A percentile compares a stretch with the other conserved stretches of the same genome.
These are phyloP conservation scores for Drosophila mojavensis DNA, from an alignment of 1,140 invertebrate genomes.

Conservation along the genomic window DNA sequence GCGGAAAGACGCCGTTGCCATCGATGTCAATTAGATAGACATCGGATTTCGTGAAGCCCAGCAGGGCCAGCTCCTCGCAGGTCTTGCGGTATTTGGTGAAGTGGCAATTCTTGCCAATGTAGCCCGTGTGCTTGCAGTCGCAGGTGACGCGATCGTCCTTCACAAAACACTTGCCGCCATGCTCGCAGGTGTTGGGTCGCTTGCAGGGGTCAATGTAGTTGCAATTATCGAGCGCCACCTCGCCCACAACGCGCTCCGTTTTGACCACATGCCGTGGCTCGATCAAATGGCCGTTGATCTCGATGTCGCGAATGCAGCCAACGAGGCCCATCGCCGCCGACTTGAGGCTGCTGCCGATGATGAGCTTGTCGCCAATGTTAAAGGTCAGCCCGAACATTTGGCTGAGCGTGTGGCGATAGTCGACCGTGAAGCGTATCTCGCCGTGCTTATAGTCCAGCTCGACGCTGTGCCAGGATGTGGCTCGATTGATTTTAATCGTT, in stretches of 20 bases:
- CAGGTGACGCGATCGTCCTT: conserved; percentile 94
- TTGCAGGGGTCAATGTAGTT: conserved; percentile 95
- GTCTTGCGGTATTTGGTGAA: conserved; percentile 95
- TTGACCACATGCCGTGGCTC: conserved; percentile 91
- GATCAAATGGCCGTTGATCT: conserved; percentile 90
- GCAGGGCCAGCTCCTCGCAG: conserved; percentile 94
- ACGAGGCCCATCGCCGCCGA: conserved; percentile 90
- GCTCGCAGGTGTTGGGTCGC: conserved; percentile 94
- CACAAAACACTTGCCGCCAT: conserved; percentile 94
- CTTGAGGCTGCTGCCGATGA: conserved; percentile 90
- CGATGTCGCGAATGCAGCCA: conserved; percentile 95
- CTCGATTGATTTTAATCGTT: conserved; percentile 91
- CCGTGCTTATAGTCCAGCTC: conserved; percentile 91
- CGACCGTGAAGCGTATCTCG: conserved; percentile 89
- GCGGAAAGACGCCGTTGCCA: conserved; percentile 95
- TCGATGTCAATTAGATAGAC: conserved; percentile 97
- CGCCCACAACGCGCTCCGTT: conserved; percentile 91
- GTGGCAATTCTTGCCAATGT: conserved; percentile 96
- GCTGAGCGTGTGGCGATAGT: conserved; percentile 89
- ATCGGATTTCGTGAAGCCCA: conserved; percentile 93
- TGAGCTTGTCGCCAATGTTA: conserved; percentile 87
- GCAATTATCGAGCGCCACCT: conserved; percentile 96
- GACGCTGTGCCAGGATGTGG: conserved; percentile 91
- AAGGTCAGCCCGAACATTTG: conserved; percentile 88
- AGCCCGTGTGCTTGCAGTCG: conserved; percentile 94